phyloP scores from a whole-genome alignment of 2,888 invertebrate species.

The Piscicola geometra region DNA sequence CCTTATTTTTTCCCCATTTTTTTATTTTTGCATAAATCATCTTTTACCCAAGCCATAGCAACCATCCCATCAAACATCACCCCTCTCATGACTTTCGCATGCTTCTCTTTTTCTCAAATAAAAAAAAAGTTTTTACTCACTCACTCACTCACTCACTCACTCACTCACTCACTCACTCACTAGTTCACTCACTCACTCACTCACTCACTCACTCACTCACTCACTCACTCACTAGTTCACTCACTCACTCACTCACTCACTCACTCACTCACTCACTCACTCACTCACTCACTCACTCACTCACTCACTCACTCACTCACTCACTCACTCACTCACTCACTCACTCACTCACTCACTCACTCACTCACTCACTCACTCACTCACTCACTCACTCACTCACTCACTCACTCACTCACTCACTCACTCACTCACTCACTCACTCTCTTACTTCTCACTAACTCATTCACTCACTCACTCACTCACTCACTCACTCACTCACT shows the following conservation, averaged over 20 bases:
- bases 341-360: background rate
- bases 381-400: background rate
- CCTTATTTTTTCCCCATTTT: too few species aligned
- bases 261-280: constrained; percentile 11
- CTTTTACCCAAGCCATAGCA: too few species aligned
- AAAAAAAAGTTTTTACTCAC: background rate
- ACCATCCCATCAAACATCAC: too few species aligned
- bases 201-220: background rate
- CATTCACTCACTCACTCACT: background rate
- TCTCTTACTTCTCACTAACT: background rate
- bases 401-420: background rate
- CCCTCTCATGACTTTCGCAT: too few species aligned
- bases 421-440: constrained; percentile 6
- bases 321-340: background rate
- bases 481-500: background rate
- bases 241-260: background rate
- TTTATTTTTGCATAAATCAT: too few species aligned
- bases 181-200: background rate
- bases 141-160: background rate
- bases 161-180: background rate
- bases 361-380: background rate
- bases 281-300: background rate
- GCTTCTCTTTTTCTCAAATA: background rate
- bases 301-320: background rate
- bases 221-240: background rate